Evolutionary conservation across 2,113 vertebrate genomes (phyloP), one percentile per base, ranked within the genome.

Genomic region (Leucosticte australis): DNA sequence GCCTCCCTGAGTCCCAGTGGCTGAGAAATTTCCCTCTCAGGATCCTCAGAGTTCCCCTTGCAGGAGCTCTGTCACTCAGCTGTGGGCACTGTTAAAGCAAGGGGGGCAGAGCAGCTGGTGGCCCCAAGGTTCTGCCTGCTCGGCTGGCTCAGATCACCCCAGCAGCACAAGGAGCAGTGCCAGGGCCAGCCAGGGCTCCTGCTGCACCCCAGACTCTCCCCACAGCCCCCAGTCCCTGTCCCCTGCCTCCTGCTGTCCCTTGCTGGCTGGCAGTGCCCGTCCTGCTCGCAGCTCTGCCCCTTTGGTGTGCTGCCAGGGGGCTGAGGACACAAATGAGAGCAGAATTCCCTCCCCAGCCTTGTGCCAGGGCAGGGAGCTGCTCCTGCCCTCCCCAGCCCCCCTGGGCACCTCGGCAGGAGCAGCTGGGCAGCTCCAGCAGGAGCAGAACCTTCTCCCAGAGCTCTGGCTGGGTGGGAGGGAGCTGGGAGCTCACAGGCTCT

Each of bases 141-240:
- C 26, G 92, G 44, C 70, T 11, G 17, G 24, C 4, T 42, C 33
- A 0, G 7, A 1, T 8, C 73, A 3, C 26, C 9, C 69, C 76
- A 1, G 1, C 9, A 8, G 62, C 31, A 1, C 15, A 1, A 68
- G 75, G 70, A 73, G 67, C 71, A 4, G 33, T 17, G 47, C 57
- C 20, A 16, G 62, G 0, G 37, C 77, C 23, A 31, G 75, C 11
- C 19, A 22, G 75, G 60, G 74, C 78, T 68, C 67, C 76, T 77
- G 80, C 77, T 91, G 93, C 89, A 10, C 68, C 94, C 91, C 93
- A 80, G 55, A 41, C 67, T 37, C 75, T 90, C 83, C 94, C 95
- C 92, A 96, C 92, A 95, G 90, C 95, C 92, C 93, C 94, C 93
- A 89, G 90, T 90, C 95, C 96, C 96, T 96, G 95, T 95, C 71